Percentiles rank a stretch among this genome's conserved stretches.
Evolutionary conservation across 2,888 invertebrate species (phyloP).

Genomic region (Hydraecia micacea): DNA sequence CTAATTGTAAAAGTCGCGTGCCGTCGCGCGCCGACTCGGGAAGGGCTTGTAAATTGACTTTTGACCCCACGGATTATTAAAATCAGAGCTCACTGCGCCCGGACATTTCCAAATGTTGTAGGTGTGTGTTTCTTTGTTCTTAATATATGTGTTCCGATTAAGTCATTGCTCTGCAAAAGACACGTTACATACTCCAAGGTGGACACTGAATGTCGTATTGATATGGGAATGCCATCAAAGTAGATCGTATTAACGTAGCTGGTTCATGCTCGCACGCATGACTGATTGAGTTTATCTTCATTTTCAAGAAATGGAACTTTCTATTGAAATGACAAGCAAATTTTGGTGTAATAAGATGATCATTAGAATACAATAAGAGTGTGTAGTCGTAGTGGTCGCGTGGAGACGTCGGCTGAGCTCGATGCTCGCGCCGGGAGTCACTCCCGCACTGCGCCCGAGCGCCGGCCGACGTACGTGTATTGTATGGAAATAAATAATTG

Average conservation of each 20-base stretch:
- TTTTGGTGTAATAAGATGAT: constrained; percentile 20
- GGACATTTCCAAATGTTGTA: constrained; percentile 40
- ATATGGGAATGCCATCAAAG: neutral
- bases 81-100: constrained; percentile 73
- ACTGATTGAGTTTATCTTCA: neutral
- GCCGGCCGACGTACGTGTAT: constrained; percentile 86
- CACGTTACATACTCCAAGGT: neutral
- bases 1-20: constrained; percentile 77
- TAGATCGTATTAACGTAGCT: neutral
- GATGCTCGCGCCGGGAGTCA: constrained; percentile 78
- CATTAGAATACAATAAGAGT: constrained; percentile 41
- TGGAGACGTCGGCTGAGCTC: constrained; percentile 59
- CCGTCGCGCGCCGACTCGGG: constrained; percentile 57
- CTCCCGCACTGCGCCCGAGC: constrained; percentile 85
- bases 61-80: constrained; percentile 82
- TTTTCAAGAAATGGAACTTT: neutral
- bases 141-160: constrained; percentile 31
- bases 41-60: constrained; percentile 79
- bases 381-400: constrained; percentile 41
- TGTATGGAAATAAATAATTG: constrained; percentile 90
- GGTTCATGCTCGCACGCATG: neutral
- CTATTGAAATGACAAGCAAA: neutral
- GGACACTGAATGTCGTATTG: constrained; percentile 15
- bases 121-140: constrained; percentile 55
- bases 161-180: constrained; percentile 36